Percentiles rank a stretch among this genome's conserved stretches.
Conservation (phyloP, 2,797 vertebrate genomes). For the Vireo griseus region DNA sequence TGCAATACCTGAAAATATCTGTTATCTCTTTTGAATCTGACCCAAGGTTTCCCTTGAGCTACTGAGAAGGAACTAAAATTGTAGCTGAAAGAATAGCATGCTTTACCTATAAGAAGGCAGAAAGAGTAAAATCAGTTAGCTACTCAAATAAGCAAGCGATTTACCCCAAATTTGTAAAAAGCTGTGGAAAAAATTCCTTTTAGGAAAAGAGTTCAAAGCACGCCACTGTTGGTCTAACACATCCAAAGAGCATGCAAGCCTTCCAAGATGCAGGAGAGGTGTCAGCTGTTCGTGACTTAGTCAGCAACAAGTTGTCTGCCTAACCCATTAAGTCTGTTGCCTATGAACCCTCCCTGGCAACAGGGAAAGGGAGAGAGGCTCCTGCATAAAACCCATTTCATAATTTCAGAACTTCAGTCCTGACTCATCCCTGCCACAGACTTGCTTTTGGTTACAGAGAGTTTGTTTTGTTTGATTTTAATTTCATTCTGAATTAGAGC, state of each 20-base stretch:
- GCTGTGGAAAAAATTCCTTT: neutral
- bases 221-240: neutral
- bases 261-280: neutral
- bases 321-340: neutral
- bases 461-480: conserved; percentile 19
- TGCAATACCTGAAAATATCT: conserved; percentile 48
- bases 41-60: neutral
- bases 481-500: neutral
- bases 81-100: neutral
- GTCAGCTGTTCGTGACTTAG: neutral
- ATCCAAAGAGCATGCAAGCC: neutral
- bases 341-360: neutral
- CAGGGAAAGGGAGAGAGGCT: neutral
- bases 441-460: neutral
- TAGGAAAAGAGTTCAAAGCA: neutral
- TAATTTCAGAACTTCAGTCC: conserved; percentile 10
- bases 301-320: neutral
- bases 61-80: neutral
- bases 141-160: neutral
- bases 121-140: neutral
- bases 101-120: neutral
- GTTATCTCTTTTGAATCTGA: conserved; percentile 41
- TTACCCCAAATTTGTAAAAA: neutral
- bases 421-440: conserved; percentile 19
- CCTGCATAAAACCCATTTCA: neutral